Evolutionary conservation across 2,888 invertebrate genomes (phyloP).

Genomic region (Troides aeacus): DNA sequence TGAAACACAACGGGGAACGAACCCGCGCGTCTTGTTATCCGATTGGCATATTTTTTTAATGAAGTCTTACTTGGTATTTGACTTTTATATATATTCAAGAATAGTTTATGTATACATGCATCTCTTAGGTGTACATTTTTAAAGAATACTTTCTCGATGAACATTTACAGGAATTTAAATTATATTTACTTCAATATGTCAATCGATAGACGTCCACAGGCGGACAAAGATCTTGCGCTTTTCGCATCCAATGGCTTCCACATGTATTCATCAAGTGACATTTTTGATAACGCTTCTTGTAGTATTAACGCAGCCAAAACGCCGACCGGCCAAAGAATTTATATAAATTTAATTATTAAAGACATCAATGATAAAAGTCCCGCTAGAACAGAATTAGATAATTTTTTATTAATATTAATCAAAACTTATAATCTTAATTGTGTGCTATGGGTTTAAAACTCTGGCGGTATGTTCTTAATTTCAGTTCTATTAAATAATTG

Average conservation of each 20-base stretch:
- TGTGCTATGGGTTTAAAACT: not conserved
- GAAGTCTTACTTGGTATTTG: not conserved
- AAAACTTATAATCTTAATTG: not conserved
- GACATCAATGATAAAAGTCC: not conserved
- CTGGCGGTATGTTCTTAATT: not conserved
- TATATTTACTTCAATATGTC: no score
- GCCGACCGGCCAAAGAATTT: slow-evolving; percentile 25
- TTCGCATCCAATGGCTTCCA: not conserved
- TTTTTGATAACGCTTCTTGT: slow-evolving; percentile 5
- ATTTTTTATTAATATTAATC: not conserved
- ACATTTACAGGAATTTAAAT: no score
- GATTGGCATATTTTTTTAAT: not conserved
- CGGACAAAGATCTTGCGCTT: no score
- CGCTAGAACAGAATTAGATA: not conserved
- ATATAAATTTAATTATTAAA: not conserved
- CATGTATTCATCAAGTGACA: not conserved
- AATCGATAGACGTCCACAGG: no score
- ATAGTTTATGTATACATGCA: not conserved
- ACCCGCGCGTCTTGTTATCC: not conserved
- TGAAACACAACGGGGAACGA: no score
- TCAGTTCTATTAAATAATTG: not conserved
- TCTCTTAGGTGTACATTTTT: not conserved
- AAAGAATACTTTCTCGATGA: not conserved
- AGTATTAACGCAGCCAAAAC: slow-evolving; percentile 25
- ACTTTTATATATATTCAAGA: not conserved